Evolutionary conservation across 2,888 invertebrate genomes (phyloP).

Genomic region (Ligdia adustata): DNA sequence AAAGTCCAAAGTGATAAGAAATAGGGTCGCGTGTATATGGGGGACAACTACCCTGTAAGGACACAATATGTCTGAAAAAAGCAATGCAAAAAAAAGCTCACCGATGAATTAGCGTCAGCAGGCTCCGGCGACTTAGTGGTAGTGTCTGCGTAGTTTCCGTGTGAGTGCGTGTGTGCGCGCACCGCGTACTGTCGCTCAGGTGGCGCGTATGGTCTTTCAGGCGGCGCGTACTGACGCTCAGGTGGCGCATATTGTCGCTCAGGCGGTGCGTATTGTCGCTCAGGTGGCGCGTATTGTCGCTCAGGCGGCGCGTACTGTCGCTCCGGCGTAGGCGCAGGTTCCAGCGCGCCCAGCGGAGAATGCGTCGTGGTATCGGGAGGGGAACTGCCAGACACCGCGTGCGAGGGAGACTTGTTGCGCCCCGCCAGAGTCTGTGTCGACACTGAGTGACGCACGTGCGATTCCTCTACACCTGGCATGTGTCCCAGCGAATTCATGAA

Average conservation of each 20-base stretch:
- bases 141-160: constrained; percentile 68
- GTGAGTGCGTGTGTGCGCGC: constrained; percentile 41
- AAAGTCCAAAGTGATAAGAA: no score
- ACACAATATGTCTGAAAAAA: no score
- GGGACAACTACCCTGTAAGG: no score
- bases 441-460: constrained; percentile 86
- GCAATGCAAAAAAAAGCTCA: no score
- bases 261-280: no score
- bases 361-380: constrained; percentile 94
- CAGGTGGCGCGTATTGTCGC: no score
- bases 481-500: constrained; percentile 48
- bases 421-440: constrained; percentile 87
- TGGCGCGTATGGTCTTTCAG: no score
- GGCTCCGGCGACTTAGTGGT: constrained; percentile 77
- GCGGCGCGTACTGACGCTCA: no score
- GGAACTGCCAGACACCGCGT: constrained; percentile 54
- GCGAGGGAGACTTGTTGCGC: constrained; percentile 52
- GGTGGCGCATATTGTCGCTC: no score
- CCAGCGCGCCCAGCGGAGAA: constrained; percentile 88
- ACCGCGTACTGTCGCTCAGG: constrained; percentile 42
- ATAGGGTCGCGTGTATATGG: no score
- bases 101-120: constrained; percentile 69
- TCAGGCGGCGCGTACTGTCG: constrained; percentile 44
- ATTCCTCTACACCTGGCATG: constrained; percentile 17
- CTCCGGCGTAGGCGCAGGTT: constrained; percentile 46